These are phyloP conservation scores for Lochmaea crataegi DNA, from an alignment of 2,888 invertebrate species.

Conservation along the genomic window DNA sequence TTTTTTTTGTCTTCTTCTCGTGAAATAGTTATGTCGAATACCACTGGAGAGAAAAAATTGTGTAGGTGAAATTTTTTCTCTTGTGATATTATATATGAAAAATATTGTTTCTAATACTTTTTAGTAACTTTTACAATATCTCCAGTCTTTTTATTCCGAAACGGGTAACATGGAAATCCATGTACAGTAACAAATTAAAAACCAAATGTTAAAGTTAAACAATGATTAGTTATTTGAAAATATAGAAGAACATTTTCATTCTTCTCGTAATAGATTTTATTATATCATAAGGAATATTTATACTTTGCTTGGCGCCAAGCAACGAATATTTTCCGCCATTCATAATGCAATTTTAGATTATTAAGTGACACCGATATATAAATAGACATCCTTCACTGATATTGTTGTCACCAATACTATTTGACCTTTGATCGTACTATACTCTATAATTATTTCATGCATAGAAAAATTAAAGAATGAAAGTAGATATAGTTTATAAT, in stretches of 20 bases:
- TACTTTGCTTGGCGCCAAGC: constrained; percentile 36
- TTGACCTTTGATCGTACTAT: constrained; percentile 32
- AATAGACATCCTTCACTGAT: constrained; percentile 37
- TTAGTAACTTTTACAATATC: too few relatives aligned
- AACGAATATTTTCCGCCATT: constrained; percentile 41
- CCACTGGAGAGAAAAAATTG: too few relatives aligned
- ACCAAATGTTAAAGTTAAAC: background rate
- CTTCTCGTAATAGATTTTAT: background rate
- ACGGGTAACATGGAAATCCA: too few relatives aligned
- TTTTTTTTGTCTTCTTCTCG: too few relatives aligned
- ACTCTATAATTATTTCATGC: background rate
- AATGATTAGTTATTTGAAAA: background rate
- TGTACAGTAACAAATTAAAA: background rate
- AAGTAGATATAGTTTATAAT: background rate
- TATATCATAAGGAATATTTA: constrained; percentile 33
- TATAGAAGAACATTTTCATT: background rate
- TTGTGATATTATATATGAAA: too few relatives aligned
- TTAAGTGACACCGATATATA: constrained; percentile 37
- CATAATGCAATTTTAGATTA: constrained; percentile 39
- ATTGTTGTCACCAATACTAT: constrained; percentile 35
- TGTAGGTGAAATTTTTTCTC: too few relatives aligned
- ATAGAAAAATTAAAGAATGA: background rate
- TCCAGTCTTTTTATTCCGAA: too few relatives aligned
- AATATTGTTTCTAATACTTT: too few relatives aligned
- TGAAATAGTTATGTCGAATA: too few relatives aligned